These are phyloP conservation scores for Synergus itoensis DNA, from an alignment of 2,888 invertebrate genomes.

Conservation along the genomic window DNA sequence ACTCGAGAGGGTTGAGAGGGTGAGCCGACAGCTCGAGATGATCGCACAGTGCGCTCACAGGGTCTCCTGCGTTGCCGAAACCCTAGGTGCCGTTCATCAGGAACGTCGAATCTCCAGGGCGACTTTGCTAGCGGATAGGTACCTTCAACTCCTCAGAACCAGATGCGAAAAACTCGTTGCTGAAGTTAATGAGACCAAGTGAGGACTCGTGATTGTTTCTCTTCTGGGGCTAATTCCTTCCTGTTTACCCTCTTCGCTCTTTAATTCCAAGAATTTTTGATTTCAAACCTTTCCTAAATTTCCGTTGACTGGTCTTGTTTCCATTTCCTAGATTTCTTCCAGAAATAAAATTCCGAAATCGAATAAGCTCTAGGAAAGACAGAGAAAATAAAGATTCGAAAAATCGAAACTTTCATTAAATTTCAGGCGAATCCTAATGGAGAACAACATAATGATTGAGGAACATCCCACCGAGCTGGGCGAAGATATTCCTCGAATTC, in stretches of 20 bases:
- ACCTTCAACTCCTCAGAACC: slow-evolving; percentile 68
- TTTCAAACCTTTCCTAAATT: background rate
- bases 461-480: slow-evolving; percentile 69
- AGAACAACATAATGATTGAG: slow-evolving; percentile 73
- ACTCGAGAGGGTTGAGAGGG: slow-evolving; percentile 71
- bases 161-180: slow-evolving; percentile 70
- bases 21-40: slow-evolving; percentile 71
- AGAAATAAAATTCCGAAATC: background rate
- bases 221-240: slow-evolving; percentile 37
- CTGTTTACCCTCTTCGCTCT: slow-evolving; percentile 21
- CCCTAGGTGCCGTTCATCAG: slow-evolving; percentile 74
- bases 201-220: slow-evolving; percentile 55
- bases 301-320: background rate
- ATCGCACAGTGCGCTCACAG: slow-evolving; percentile 70
- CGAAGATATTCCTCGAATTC: slow-evolving; percentile 70
- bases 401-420: slow-evolving; percentile 28
- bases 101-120: slow-evolving; percentile 72
- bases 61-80: slow-evolving; percentile 72
- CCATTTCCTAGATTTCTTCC: background rate
- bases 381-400: background rate
- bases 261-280: background rate
- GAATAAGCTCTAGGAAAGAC: background rate
- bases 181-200: slow-evolving; percentile 74
- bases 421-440: slow-evolving; percentile 72
- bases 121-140: slow-evolving; percentile 70